phyloP scores from a whole-genome alignment of 2,888 invertebrate species.

The Drosophila atroscutellata region DNA sequence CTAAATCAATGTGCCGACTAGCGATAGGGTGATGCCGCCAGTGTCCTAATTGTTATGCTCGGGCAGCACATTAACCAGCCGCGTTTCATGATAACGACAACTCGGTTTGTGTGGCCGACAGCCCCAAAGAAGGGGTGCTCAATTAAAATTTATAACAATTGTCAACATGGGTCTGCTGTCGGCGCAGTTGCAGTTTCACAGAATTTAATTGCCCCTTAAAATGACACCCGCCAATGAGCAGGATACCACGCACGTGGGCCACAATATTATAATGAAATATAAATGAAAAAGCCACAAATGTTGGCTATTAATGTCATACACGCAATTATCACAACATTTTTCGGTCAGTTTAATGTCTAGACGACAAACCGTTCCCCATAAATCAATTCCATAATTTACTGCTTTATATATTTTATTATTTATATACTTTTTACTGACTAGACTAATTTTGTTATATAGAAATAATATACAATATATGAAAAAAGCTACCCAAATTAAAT shows the following conservation, averaged over 20 bases:
- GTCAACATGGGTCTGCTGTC: slow-evolving; percentile 15
- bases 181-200: slow-evolving; percentile 55
- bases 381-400: slow-evolving; percentile 20
- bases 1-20: slow-evolving; percentile 46
- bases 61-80: slow-evolving; percentile 48
- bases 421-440: background rate
- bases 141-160: slow-evolving; percentile 77
- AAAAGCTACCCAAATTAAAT: background rate
- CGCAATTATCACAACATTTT: slow-evolving; percentile 72
- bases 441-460: background rate
- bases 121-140: slow-evolving; percentile 22
- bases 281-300: slow-evolving; percentile 64
- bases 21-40: slow-evolving; percentile 26
- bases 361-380: slow-evolving; percentile 43
- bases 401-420: background rate
- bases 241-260: slow-evolving; percentile 10
- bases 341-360: slow-evolving; percentile 64
- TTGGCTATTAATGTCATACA: slow-evolving; percentile 67
- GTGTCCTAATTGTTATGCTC: slow-evolving; percentile 55
- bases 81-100: slow-evolving; percentile 36
- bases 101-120: background rate
- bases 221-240: slow-evolving; percentile 26
- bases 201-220: slow-evolving; percentile 69
- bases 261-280: slow-evolving; percentile 73
- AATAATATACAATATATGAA: background rate